Base-by-base conservation (phyloP, 2,797 vertebrate species). In the Neopelma chrysocephalum region DNA sequence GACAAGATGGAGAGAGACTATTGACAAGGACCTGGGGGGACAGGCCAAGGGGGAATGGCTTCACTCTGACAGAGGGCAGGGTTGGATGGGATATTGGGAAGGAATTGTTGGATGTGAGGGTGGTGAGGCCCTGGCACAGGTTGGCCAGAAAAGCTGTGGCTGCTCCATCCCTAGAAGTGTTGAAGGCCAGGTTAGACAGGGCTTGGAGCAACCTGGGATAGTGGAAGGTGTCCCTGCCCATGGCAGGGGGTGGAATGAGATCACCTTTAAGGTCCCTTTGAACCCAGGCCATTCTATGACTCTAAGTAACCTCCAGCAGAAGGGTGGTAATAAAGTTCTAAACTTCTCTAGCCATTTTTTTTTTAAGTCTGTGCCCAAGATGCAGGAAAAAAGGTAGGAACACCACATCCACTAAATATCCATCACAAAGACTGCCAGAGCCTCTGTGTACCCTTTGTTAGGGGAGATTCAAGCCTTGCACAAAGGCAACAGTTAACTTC, bases 151-250 rank as follows among this genome's bases (percentile, higher is more conserved):
- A 2, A 66, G 5, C 43, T 43, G 61, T 8, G 51, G 31, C 9
- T 84, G 43, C 21, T 11, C 25, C 14, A 4, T 25, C 42, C n/a
- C 69, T 84, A 51, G 9, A 13, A 31, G 36, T 20, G 54, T 42
- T 2, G 25, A 8, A 64, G 16, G 34, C 16, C 51, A 57, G 20
- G 34, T 0, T 68, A n/a, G 29, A 60, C 3, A 0, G 40, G n/a
- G 16, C 19, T 34, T 77, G 56, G 29, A 61, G 13, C 29, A 34
- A 0, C 4, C 9, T 47, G n/a, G 16, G 3, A 1, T 9, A n/a
- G 45, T 11, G n/a, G 62, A 2, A 45, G 23, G 10, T 36, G 66
- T 23, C 36, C 32, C 27, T 50, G 36, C 7, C 31, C 32, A 45
- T 0, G 20, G 38, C 68, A 80, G 45, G 22, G 50, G 20, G 9